Evolutionary conservation across 2,888 invertebrate species (phyloP).

Genomic region (Gryllus longicercus): DNA sequence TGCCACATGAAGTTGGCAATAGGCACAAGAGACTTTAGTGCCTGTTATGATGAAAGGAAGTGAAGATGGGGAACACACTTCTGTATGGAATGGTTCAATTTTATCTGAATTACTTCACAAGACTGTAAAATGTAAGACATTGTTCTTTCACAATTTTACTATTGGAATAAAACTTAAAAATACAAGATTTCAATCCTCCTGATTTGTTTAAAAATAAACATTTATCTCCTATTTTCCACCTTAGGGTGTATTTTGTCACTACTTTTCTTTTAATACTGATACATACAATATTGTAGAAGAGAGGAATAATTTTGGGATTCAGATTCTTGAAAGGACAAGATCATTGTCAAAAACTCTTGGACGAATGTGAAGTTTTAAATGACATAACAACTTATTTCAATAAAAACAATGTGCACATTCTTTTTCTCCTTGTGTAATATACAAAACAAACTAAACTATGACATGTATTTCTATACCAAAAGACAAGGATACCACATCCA

Average conservation of each 20-base stretch:
- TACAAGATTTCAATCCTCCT: conserved; percentile 33
- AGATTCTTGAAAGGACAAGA: conserved; percentile 20
- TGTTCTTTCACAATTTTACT: conserved; percentile 3
- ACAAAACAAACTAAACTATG: conserved; percentile 30
- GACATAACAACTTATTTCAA: conserved; percentile 23
- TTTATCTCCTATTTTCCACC: conserved; percentile 21
- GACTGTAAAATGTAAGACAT: conserved; percentile 17
- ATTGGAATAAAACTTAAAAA: conserved; percentile 24
- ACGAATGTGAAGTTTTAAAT: conserved; percentile 29
- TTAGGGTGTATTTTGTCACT: not conserved
- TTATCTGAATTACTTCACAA: conserved; percentile 11
- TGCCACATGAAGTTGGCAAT: conserved; percentile 2
- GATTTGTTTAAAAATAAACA: conserved; percentile 30
- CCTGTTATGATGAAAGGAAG: conserved; percentile 30
- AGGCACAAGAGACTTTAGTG: not conserved
- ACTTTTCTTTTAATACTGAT: conserved; percentile 30
- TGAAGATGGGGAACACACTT: conserved; percentile 23
- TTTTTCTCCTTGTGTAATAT: conserved; percentile 32
- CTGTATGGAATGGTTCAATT: conserved; percentile 22
- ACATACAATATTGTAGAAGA: conserved; percentile 18
- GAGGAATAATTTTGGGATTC: not conserved
- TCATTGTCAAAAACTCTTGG: conserved; percentile 26
- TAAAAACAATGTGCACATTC: conserved; percentile 35
- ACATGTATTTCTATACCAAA: not conserved
- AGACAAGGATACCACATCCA: conserved; percentile 28